Conservation (phyloP, 2,797 vertebrate genomes). For the Rhinoraja longicauda region DNA sequence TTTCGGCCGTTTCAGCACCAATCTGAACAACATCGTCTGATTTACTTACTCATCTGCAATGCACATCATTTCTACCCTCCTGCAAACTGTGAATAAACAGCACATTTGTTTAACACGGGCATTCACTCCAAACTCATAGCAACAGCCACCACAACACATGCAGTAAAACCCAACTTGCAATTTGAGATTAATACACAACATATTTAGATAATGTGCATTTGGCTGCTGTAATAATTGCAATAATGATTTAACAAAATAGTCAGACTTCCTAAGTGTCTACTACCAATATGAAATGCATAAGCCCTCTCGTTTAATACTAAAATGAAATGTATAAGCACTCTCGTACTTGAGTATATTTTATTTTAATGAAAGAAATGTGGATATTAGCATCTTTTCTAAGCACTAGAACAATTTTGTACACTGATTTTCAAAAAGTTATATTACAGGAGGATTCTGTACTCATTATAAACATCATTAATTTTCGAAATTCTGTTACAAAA, state of each 20-base stretch:
- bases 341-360: neutral
- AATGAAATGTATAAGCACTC: neutral
- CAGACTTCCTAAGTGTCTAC: neutral
- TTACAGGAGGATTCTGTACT: neutral
- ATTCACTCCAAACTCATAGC: neutral
- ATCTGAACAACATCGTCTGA: neutral
- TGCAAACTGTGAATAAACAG: neutral
- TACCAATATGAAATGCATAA: neutral
- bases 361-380: neutral
- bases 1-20: neutral
- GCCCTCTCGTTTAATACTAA: neutral
- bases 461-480: neutral
- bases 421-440: neutral
- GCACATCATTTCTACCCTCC: slow-evolving; percentile 10
- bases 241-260: neutral
- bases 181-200: neutral
- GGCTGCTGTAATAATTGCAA: neutral
- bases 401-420: neutral
- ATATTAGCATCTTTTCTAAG: no score
- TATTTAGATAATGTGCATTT: neutral
- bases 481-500: neutral
- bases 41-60: slow-evolving; percentile 12
- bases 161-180: neutral
- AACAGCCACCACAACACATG: neutral
- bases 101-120: slow-evolving; percentile 11